phyloP scores from a whole-genome alignment of 2,888 invertebrate species.

The Leptinotarsa rubiginosa region DNA sequence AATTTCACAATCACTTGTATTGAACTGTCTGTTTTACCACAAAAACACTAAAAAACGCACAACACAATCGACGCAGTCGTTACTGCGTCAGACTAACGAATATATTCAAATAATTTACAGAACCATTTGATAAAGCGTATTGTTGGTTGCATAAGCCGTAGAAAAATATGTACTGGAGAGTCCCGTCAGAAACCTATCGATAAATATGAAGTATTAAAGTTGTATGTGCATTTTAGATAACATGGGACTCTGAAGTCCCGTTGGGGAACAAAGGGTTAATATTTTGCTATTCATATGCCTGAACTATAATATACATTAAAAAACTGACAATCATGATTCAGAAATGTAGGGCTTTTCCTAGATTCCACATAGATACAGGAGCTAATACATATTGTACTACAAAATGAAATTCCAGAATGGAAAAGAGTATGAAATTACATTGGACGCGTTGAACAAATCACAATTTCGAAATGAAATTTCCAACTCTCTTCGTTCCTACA shows the following conservation, averaged over 20 bases:
- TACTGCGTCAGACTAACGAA: conserved; percentile 23
- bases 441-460: too few relatives aligned
- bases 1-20: conserved; percentile 25
- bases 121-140: conserved; percentile 19
- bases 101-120: conserved; percentile 25
- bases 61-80: conserved; percentile 25
- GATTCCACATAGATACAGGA: too few relatives aligned
- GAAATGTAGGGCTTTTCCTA: too few relatives aligned
- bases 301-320: too few relatives aligned
- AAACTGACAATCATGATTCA: too few relatives aligned
- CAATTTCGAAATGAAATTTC: too few relatives aligned
- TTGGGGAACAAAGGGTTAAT: conserved; percentile 9
- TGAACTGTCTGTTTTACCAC: conserved; percentile 26
- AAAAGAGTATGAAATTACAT: too few relatives aligned
- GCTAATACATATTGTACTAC: too few relatives aligned
- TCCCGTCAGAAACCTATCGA: conserved; percentile 15
- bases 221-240: conserved; percentile 17
- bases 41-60: conserved; percentile 28
- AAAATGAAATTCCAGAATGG: too few relatives aligned
- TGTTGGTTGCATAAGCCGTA: conserved; percentile 21
- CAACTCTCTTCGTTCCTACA: too few relatives aligned
- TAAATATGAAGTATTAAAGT: conserved; percentile 17
- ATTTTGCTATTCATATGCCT: too few relatives aligned
- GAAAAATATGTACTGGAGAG: conserved; percentile 21
- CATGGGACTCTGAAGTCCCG: conserved; percentile 15